Percentiles rank a stretch among this genome's conserved stretches.
phyloP scores from a whole-genome alignment of 1,140 invertebrate species.

The Drosophila eugracilis region DNA sequence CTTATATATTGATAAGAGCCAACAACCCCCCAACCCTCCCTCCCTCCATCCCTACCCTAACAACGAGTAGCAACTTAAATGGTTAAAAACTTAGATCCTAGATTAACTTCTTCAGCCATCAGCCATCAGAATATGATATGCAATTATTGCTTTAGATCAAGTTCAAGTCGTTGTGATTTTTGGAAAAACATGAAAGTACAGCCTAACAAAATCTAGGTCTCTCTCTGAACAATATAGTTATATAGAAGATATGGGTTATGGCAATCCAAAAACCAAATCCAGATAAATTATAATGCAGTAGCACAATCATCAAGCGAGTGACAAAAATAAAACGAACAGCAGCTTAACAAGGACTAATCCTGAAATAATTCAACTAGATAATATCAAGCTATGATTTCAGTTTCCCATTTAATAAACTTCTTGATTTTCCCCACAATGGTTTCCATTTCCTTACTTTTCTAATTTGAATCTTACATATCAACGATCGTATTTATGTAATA shows the following conservation, averaged over 20 bases:
- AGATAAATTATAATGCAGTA: constrained; percentile 65
- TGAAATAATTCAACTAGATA: constrained; percentile 37
- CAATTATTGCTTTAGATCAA: constrained; percentile 59
- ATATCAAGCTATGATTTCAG: constrained; percentile 14
- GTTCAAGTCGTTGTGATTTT: constrained; percentile 76
- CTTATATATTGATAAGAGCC: constrained; percentile 30
- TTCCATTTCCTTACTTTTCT: constrained; percentile 11
- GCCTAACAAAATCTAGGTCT: constrained; percentile 8
- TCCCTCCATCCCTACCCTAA: too few species aligned
- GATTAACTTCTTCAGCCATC: constrained; percentile 48
- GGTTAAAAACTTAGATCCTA: constrained; percentile 38
- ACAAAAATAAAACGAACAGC: constrained; percentile 48
- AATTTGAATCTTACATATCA: constrained; percentile 76
- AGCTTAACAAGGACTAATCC: constrained; percentile 57
- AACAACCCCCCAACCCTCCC: constrained; percentile 13
- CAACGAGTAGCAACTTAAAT: constrained; percentile 23
- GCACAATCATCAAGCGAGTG: constrained; percentile 78
- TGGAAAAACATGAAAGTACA: too few species aligned
- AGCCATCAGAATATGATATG: constrained; percentile 54
- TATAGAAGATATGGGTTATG: constrained; percentile 19
- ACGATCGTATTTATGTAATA: constrained; percentile 72
- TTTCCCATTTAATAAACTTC: neutral
- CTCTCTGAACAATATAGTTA: constrained; percentile 6
- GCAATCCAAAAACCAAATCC: too few species aligned
- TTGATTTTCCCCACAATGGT: constrained; percentile 1